Evolutionary conservation across 2,888 invertebrate genomes (phyloP).

Genomic region (Drosophila sordidapex): DNA sequence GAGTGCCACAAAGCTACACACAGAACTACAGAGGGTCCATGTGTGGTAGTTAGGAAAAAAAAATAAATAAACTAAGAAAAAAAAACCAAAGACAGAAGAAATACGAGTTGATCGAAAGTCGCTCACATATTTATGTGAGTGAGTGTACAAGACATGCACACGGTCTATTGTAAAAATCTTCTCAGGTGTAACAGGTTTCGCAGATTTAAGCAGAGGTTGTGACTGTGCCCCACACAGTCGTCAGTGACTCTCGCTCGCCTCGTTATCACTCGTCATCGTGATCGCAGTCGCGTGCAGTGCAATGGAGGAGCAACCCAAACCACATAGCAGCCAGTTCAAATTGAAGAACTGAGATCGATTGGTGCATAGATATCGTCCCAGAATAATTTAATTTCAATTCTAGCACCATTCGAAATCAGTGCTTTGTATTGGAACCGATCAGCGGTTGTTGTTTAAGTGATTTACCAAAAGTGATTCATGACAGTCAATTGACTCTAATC

Average conservation of each 20-base stretch:
- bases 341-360: constrained; percentile 84
- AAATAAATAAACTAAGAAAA: constrained; percentile 1
- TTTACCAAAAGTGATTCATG: constrained; percentile 1
- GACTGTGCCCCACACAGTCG: constrained; percentile 60
- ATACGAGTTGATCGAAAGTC: constrained; percentile 67
- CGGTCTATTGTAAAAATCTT: constrained; percentile 82
- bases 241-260: constrained; percentile 50
- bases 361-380: constrained; percentile 80
- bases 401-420: constrained; percentile 85
- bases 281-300: neutral
- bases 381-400: constrained; percentile 61
- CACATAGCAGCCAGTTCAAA: constrained; percentile 57
- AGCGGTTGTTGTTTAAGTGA: constrained; percentile 37
- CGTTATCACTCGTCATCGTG: constrained; percentile 51
- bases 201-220: constrained; percentile 80
- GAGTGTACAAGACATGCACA: constrained; percentile 23
- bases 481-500: neutral
- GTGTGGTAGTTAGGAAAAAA: constrained; percentile 1
- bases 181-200: constrained; percentile 84
- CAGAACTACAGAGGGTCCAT: constrained; percentile 2
- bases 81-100: constrained; percentile 57
- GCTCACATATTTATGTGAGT: constrained; percentile 20
- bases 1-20: neutral
- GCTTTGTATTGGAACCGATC: constrained; percentile 81
- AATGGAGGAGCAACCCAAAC: neutral